These are phyloP conservation scores for Mobula hypostoma DNA, from an alignment of 2,113 vertebrate genomes.

Conservation along the genomic window DNA sequence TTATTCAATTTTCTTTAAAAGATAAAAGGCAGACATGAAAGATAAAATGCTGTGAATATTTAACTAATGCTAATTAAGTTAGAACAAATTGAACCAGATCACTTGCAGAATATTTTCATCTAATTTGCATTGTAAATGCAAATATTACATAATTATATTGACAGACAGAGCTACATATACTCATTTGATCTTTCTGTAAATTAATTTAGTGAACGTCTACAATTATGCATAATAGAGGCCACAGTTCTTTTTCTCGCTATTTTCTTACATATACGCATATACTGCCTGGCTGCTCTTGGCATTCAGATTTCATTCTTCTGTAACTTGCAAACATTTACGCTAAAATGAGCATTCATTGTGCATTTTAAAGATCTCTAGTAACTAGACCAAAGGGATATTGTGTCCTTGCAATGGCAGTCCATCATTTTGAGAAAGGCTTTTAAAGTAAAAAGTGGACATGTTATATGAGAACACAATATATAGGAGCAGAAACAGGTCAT, in stretches of 20 bases:
- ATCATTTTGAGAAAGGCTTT: background rate
- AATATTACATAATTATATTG: background rate
- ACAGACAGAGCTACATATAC: background rate
- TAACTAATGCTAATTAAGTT: background rate
- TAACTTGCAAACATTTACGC: background rate
- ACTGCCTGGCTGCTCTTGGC: background rate
- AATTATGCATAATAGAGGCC: background rate
- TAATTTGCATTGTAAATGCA: background rate
- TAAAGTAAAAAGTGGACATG: too few relatives aligned
- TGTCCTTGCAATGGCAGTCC: background rate
- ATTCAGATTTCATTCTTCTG: background rate
- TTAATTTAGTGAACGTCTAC: background rate
- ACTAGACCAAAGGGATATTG: background rate
- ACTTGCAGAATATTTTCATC: background rate
- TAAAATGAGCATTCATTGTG: background rate
- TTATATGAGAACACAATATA: too few relatives aligned
- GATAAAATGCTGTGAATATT: background rate
- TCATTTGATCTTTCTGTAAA: background rate
- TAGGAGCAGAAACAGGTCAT: too few relatives aligned
- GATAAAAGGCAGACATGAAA: background rate
- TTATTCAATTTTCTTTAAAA: background rate
- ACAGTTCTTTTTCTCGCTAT: background rate
- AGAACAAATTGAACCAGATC: background rate
- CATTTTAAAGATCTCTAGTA: background rate
- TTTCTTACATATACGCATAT: background rate